Conservation (phyloP, 2,113 vertebrate species). For the Rhegmatorhina hoffmannsi region DNA sequence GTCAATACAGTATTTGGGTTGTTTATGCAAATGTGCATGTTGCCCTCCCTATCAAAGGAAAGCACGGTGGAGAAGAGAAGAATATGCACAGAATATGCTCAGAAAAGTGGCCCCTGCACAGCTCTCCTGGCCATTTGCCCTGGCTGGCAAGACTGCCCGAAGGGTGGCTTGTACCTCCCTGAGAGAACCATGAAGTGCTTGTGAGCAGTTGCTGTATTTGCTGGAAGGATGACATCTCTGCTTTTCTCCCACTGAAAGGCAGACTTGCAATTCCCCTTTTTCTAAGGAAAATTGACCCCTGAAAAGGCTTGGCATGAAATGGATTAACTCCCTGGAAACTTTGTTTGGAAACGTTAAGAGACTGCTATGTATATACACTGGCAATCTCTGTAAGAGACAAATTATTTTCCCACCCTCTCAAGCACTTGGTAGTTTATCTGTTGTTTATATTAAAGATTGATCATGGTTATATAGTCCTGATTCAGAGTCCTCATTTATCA, state of each 20-base stretch:
- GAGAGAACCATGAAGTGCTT: neutral
- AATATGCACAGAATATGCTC: neutral
- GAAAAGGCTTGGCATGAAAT: constrained; percentile 24
- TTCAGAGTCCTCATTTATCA: constrained; percentile 51
- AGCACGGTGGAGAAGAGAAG: neutral
- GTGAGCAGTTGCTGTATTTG: neutral
- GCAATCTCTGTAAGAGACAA: constrained; percentile 32
- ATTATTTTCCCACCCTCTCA: constrained; percentile 69
- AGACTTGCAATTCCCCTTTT: neutral
- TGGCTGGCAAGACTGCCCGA: neutral
- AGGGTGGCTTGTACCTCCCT: neutral
- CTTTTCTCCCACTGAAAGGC: neutral
- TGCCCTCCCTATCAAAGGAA: neutral
- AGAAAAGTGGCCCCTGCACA: neutral
- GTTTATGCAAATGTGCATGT: neutral
- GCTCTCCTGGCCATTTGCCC: neutral
- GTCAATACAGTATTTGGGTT: neutral
- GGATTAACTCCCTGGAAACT: constrained; percentile 60
- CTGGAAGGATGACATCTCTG: neutral
- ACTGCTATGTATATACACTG: constrained; percentile 14
- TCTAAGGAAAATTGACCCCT: constrained; percentile 27
- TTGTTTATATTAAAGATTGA: constrained; percentile 64
- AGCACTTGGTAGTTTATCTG: constrained; percentile 65
- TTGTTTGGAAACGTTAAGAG: constrained; percentile 45
- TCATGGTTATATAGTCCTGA: constrained; percentile 25